These are phyloP conservation scores for Drosophila mayaguana DNA, from an alignment of 2,888 invertebrate species.

Conservation along the genomic window DNA sequence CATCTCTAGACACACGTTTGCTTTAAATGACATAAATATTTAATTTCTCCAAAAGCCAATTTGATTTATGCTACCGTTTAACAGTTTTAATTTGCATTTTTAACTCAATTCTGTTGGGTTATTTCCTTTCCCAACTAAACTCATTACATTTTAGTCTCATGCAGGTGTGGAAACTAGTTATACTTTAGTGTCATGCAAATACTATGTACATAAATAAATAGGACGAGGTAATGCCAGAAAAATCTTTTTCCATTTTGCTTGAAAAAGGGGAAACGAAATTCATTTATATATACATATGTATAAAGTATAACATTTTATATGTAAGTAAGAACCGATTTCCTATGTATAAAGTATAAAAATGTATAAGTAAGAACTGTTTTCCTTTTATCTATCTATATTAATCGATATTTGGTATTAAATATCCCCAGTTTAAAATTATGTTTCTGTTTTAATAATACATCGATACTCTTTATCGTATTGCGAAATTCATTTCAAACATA, in stretches of 20 bases:
- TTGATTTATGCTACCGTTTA: constrained; percentile 24
- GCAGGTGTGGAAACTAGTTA: neutral
- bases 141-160: neutral
- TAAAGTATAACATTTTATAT: too few relatives aligned
- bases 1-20: constrained; percentile 10
- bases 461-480: too few relatives aligned
- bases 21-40: constrained; percentile 44
- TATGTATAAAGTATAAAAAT: neutral
- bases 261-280: too few relatives aligned
- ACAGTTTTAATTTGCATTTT: constrained; percentile 49
- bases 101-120: neutral
- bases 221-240: too few relatives aligned
- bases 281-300: too few relatives aligned
- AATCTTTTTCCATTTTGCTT: too few relatives aligned
- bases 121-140: neutral
- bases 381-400: neutral
- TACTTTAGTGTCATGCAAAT: neutral
- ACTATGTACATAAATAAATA: neutral
- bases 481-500: neutral
- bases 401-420: neutral
- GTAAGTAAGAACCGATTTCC: too few relatives aligned
- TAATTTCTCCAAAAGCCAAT: constrained; percentile 38
- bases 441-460: too few relatives aligned
- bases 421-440: too few relatives aligned
- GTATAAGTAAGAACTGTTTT: neutral